Evolutionary conservation across 1,140 invertebrate species (phyloP).

Genomic region (Bacillus rossius): DNA sequence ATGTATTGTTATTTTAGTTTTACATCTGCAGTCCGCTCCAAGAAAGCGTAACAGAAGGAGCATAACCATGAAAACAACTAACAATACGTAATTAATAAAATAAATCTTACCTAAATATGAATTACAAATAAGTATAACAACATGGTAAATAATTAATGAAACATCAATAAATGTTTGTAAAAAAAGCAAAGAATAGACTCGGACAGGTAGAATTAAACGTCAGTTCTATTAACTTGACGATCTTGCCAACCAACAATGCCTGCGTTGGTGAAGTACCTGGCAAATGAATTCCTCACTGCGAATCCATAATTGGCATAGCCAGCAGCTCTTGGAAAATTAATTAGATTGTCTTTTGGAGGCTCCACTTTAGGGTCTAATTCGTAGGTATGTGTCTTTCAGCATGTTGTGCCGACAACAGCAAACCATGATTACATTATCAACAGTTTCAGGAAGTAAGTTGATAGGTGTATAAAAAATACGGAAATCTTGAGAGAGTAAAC

Average conservation of each 20-base stretch:
- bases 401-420: constrained; percentile 14
- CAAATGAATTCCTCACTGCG: neutral
- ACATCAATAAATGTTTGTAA: no score
- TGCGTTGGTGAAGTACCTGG: neutral
- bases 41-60: no score
- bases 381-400: constrained; percentile 11
- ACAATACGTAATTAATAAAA: no score
- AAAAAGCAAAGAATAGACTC: no score
- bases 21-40: no score
- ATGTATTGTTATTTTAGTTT: no score
- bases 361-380: neutral
- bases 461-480: neutral
- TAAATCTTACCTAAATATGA: no score
- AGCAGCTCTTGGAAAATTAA: neutral
- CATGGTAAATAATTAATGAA: no score
- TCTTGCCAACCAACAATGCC: neutral
- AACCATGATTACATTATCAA: neutral
- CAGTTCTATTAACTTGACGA: no score
- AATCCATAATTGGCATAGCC: neutral
- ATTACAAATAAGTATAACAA: no score
- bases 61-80: no score
- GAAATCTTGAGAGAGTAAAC: neutral
- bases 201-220: no score
- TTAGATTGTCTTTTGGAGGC: neutral
- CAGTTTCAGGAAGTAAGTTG: constrained; percentile 3